These are phyloP conservation scores for Drosophila littoralis DNA, from an alignment of 1,140 invertebrate genomes.

Conservation along the genomic window DNA sequence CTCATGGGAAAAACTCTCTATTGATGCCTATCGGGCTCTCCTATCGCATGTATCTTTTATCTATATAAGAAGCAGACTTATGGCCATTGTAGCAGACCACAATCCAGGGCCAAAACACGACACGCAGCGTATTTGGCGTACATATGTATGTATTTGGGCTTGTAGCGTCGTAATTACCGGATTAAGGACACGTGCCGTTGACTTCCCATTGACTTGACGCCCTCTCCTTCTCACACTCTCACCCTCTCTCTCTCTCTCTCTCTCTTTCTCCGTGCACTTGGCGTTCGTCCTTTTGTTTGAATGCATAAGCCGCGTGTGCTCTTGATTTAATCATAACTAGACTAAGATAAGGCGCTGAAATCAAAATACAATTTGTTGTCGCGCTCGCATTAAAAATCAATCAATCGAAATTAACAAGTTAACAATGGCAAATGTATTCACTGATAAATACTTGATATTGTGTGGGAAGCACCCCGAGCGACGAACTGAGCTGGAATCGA, in stretches of 20 bases:
- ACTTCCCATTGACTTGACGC: slow-evolving; percentile 74
- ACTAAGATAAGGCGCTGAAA: slow-evolving; percentile 33
- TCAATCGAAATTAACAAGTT: slow-evolving; percentile 82
- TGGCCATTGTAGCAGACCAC: slow-evolving; percentile 43
- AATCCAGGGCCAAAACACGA: slow-evolving; percentile 32
- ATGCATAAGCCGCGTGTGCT: slow-evolving; percentile 66
- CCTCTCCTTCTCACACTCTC: slow-evolving; percentile 7
- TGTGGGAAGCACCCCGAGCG: slow-evolving; percentile 71
- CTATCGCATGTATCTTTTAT: slow-evolving; percentile 13
- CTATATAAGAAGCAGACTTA: slow-evolving; percentile 20
- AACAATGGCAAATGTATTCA: slow-evolving; percentile 55
- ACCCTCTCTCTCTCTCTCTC: not conserved
- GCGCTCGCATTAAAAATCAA: slow-evolving; percentile 74
- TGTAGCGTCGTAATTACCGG: slow-evolving; percentile 71
- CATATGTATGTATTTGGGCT: not conserved
- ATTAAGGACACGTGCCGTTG: slow-evolving; percentile 79
- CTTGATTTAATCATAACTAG: slow-evolving; percentile 80
- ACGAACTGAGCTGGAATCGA: slow-evolving; percentile 25
- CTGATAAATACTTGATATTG: slow-evolving; percentile 32
- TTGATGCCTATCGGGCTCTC: slow-evolving; percentile 37
- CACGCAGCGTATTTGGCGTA: not conserved
- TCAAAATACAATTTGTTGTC: slow-evolving; percentile 53
- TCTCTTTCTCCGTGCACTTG: slow-evolving; percentile 51
- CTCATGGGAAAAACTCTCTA: slow-evolving; percentile 58
- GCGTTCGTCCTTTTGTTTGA: slow-evolving; percentile 59